Conservation (phyloP, 2,797 vertebrate species). For the Florisuga fusca region DNA sequence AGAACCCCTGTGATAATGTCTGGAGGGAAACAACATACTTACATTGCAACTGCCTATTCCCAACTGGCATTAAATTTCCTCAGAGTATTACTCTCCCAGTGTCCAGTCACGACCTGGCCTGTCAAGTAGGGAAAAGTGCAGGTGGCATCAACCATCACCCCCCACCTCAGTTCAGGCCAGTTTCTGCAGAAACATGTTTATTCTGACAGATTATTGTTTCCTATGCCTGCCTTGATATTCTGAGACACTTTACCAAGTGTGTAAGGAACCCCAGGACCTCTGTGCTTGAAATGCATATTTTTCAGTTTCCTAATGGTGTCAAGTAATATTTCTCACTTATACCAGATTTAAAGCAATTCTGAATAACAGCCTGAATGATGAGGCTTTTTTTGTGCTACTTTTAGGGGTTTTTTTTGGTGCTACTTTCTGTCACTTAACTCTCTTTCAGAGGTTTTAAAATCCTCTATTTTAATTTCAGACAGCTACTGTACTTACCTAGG, state of each 20-base stretch:
- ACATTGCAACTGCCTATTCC: not conserved
- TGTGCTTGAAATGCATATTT: not conserved
- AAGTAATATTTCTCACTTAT: not conserved
- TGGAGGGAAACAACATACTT: not conserved
- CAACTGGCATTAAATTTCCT: not conserved
- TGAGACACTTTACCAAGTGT: not conserved
- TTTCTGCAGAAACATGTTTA: not conserved
- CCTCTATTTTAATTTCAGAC: not conserved
- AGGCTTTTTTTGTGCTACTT: no score
- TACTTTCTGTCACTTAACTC: not conserved
- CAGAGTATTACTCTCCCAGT: not conserved
- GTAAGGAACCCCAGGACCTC: not conserved
- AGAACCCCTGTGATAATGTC: not conserved
- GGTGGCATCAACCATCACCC: not conserved
- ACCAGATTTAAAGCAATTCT: not conserved
- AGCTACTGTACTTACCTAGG: conserved; percentile 84
- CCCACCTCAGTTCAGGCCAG: rapidly evolving
- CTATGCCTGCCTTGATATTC: not conserved
- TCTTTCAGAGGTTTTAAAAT: not conserved
- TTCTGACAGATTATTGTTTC: not conserved
- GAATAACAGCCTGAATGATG: not conserved
- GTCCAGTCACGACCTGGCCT: not conserved
- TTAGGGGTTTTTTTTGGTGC: no score
- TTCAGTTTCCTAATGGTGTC: not conserved
- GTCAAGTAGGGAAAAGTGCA: not conserved